These are phyloP conservation scores for Dryas iulia DNA, from an alignment of 1,140 invertebrate species.

Conservation along the genomic window DNA sequence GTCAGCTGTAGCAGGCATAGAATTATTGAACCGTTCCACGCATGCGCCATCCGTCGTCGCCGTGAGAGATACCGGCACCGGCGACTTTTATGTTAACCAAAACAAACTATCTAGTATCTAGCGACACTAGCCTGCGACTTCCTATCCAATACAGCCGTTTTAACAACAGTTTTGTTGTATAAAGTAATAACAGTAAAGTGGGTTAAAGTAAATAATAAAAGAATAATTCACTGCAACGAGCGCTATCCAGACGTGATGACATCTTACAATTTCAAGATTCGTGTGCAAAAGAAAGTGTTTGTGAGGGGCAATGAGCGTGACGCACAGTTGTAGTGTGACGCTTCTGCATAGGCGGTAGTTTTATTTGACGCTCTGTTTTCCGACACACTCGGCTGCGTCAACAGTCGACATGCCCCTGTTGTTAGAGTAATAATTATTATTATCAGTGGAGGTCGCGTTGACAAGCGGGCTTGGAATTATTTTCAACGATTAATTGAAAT, in stretches of 20 bases:
- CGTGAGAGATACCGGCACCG: slow-evolving; percentile 43
- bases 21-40: slow-evolving; percentile 65
- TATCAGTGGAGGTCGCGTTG: slow-evolving; percentile 31
- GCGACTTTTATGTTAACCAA: slow-evolving; percentile 55
- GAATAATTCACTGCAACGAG: neutral
- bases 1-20: slow-evolving; percentile 58
- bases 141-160: slow-evolving; percentile 25
- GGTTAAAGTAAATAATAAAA: neutral
- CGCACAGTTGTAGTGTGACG: slow-evolving; percentile 47
- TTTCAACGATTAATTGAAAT: neutral
- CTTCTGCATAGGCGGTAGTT: slow-evolving; percentile 42
- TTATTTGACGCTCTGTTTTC: slow-evolving; percentile 54
- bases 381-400: slow-evolving; percentile 58
- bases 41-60: slow-evolving; percentile 53
- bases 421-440: slow-evolving; percentile 43
- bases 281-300: slow-evolving; percentile 71
- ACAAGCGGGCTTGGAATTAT: slow-evolving; percentile 12
- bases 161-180: neutral
- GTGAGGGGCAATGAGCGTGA: slow-evolving; percentile 59
- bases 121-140: slow-evolving; percentile 60
- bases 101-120: slow-evolving; percentile 57
- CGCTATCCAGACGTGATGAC: slow-evolving; percentile 19
- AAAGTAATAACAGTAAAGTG: neutral
- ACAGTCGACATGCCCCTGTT: slow-evolving; percentile 49
- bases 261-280: slow-evolving; percentile 30